Evolutionary conservation across 2,888 invertebrate species (phyloP).

Genomic region (Protula sp.): DNA sequence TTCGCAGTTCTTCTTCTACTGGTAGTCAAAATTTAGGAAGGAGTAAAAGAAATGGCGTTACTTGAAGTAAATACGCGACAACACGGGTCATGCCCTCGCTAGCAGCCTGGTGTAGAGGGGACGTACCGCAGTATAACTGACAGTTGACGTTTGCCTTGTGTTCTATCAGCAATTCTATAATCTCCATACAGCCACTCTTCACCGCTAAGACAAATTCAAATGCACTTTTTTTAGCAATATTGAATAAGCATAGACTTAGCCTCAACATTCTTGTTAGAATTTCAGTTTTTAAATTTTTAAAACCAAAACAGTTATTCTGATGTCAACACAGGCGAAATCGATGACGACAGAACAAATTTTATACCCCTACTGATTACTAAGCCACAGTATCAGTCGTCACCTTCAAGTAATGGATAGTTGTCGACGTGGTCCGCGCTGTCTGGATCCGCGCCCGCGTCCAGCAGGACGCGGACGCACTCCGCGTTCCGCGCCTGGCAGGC

Average conservation of each 20-base stretch:
- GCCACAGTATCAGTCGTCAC: too few species aligned
- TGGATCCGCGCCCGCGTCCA: background rate
- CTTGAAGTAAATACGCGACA: background rate
- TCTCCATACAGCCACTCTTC: constrained; percentile 24
- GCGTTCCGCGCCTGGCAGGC: constrained; percentile 32
- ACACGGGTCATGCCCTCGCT: constrained; percentile 21
- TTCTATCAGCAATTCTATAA: constrained; percentile 32
- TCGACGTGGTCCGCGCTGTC: background rate
- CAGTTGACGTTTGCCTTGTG: constrained; percentile 36
- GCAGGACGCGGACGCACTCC: background rate
- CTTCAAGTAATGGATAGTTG: background rate
- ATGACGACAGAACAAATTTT: too few species aligned
- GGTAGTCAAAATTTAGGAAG: too few species aligned
- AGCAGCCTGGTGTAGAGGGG: constrained; percentile 39
- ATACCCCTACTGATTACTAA: too few species aligned
- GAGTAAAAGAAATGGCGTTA: too few species aligned
- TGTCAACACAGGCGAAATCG: too few species aligned
- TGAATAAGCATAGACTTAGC: too few species aligned
- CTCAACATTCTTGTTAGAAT: too few species aligned
- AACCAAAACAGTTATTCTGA: too few species aligned
- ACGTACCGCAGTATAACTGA: constrained; percentile 35
- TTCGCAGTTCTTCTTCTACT: too few species aligned
- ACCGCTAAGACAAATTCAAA: constrained; percentile 38
- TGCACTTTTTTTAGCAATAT: too few species aligned
- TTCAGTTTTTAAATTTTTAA: too few species aligned